Evolutionary conservation across 2,797 vertebrate genomes (phyloP).

Genomic region (Gymnothorax reevesii): DNA sequence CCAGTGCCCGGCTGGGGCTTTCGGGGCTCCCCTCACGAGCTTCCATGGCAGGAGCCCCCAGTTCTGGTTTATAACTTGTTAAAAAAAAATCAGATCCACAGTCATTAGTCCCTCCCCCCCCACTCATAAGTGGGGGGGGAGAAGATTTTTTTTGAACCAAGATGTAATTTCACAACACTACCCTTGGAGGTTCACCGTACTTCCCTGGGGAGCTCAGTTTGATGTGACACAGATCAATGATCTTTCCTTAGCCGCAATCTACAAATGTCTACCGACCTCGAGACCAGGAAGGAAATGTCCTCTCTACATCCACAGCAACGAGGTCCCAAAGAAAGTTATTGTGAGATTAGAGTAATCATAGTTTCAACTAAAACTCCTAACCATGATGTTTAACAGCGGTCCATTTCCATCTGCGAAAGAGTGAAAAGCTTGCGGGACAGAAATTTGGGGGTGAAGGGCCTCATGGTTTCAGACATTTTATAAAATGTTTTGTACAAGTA

Average conservation of each 20-base stretch:
- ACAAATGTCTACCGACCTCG: neutral
- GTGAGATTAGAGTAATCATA: neutral
- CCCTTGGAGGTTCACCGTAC: conserved; percentile 52
- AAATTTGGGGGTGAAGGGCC: neutral
- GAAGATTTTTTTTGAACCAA: conserved; percentile 25
- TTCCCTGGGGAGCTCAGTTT: conserved; percentile 63
- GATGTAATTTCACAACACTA: conserved; percentile 50
- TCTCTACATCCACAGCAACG: conserved; percentile 2
- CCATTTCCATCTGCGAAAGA: neutral
- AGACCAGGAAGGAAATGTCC: neutral
- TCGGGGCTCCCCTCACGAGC: conserved; percentile 71
- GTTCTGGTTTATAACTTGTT: conserved; percentile 26
- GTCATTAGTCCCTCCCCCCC: conserved; percentile 38
- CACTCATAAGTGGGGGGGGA: conserved; percentile 32
- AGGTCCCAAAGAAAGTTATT: conserved; percentile 11
- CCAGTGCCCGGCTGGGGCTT: conserved; percentile 87
- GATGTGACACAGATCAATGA: conserved; percentile 46
- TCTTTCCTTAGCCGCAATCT: neutral
- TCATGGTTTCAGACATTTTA: neutral
- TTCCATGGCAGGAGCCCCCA: conserved; percentile 58
- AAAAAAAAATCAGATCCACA: conserved; percentile 23
- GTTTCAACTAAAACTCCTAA: neutral
- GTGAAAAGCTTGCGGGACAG: neutral
- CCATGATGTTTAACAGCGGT: neutral
- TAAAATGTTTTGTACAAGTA: neutral